phyloP scores from a whole-genome alignment of 2,888 invertebrate species.

The Zygaena filipendulae region DNA sequence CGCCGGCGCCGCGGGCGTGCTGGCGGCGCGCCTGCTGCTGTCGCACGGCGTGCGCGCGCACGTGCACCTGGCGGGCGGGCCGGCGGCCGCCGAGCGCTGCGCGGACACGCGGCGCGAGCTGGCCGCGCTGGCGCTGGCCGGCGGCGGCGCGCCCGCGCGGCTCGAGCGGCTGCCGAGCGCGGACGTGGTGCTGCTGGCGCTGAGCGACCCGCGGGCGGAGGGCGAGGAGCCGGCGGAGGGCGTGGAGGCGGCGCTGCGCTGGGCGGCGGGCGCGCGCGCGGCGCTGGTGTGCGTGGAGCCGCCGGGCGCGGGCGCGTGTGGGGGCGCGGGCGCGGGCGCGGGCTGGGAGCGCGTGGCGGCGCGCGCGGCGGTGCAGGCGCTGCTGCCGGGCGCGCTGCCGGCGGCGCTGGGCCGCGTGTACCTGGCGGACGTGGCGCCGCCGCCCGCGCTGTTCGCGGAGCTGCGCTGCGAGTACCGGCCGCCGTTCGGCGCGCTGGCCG shows the following conservation, averaged over 20 bases:
- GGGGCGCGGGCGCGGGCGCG: constrained; percentile 38
- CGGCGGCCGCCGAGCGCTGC: constrained; percentile 36
- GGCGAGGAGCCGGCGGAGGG: constrained; percentile 5
- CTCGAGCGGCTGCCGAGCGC: constrained; percentile 20
- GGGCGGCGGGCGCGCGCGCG: constrained; percentile 59
- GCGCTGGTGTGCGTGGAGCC: constrained; percentile 48
- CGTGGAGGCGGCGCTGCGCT: constrained; percentile 64
- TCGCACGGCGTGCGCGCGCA: constrained; percentile 79
- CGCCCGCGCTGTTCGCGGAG: constrained; percentile 75
- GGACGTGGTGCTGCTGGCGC: constrained; percentile 36
- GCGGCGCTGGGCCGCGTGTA: constrained; percentile 70
- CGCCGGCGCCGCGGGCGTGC: constrained; percentile 36
- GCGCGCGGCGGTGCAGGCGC: constrained; percentile 27
- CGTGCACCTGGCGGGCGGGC: constrained; percentile 16
- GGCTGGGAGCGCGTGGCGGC: constrained; percentile 17
- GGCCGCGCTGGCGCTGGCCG: constrained; percentile 16
- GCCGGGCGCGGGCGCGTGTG: constrained; percentile 66
- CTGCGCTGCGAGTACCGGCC: constrained; percentile 83
- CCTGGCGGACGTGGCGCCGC: constrained; percentile 87
- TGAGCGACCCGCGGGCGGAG: constrained; percentile 26
- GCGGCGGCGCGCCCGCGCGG: constrained; percentile 10
- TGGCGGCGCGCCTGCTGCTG: constrained; percentile 77
- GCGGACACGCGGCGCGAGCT: constrained; percentile 73
- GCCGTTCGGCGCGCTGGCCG: constrained; percentile 72
- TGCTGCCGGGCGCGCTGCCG: constrained; percentile 26